These are phyloP conservation scores for Pseudomyrmex gracilis DNA, from an alignment of 1,140 invertebrate species.

Conservation along the genomic window DNA sequence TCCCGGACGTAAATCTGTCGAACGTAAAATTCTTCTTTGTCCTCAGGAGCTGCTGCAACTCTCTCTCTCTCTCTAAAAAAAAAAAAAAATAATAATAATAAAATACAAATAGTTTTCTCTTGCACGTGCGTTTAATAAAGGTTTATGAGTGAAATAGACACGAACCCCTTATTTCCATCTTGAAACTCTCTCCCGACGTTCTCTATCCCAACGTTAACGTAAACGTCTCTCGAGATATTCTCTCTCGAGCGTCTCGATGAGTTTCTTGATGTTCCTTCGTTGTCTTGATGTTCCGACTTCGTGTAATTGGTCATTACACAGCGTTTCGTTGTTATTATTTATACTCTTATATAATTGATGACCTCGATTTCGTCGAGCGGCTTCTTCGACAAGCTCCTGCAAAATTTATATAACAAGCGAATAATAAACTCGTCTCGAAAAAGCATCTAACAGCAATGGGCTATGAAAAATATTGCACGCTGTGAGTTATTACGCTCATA, in stretches of 20 bases:
- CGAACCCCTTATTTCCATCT: neutral
- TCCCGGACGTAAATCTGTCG: neutral
- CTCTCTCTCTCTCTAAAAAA: too few species aligned
- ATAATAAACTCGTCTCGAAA: neutral
- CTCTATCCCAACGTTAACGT: constrained; percentile 14
- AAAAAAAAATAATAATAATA: too few species aligned
- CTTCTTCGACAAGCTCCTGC: neutral
- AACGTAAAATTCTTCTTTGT: neutral
- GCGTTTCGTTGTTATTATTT: constrained; percentile 29
- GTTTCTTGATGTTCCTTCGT: constrained; percentile 22
- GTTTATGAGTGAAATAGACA: too few species aligned
- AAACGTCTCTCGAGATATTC: constrained; percentile 26
- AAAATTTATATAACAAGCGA: neutral
- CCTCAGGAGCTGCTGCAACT: neutral
- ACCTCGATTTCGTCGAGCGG: neutral
- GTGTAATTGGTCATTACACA: constrained; percentile 14
- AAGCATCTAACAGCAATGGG: constrained; percentile 5
- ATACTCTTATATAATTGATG: neutral
- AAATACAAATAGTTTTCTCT: neutral
- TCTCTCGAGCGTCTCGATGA: constrained; percentile 9
- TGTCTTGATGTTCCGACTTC: constrained; percentile 9
- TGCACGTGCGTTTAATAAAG: too few species aligned
- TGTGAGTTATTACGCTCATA: neutral
- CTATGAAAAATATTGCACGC: constrained; percentile 12
- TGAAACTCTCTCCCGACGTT: neutral